phyloP scores from a whole-genome alignment of 1,140 invertebrate species.

The Pristionchus pacificus region DNA sequence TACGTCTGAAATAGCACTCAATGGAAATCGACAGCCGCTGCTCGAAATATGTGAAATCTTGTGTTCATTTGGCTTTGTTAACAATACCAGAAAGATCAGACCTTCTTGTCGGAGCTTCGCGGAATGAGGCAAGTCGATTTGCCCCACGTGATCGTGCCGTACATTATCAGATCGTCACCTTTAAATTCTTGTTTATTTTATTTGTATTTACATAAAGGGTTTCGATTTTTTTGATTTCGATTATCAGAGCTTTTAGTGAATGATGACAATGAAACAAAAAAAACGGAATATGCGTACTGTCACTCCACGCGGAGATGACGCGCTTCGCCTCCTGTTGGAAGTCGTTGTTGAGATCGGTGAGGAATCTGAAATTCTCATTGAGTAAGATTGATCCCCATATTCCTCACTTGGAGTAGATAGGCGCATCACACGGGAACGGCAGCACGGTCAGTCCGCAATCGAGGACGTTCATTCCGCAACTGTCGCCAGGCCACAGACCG shows the following conservation, averaged over 20 bases:
- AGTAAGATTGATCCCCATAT: too few relatives aligned
- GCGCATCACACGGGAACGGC: constrained; percentile 15
- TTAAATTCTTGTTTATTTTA: constrained; percentile 11
- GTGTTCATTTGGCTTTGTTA: too few relatives aligned
- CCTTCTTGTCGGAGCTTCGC: too few relatives aligned
- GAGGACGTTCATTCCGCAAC: constrained; percentile 21
- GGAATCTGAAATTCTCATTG: too few relatives aligned
- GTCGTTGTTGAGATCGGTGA: constrained; percentile 23
- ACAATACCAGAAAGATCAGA: too few relatives aligned
- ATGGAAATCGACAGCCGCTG: too few relatives aligned
- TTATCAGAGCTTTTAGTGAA: neutral
- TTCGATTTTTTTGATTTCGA: too few relatives aligned
- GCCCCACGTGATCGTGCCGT: constrained; percentile 27
- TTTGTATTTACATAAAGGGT: constrained; percentile 1
- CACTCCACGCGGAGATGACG: constrained; percentile 25
- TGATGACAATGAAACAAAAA: too few relatives aligned
- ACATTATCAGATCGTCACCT: constrained; percentile 24
- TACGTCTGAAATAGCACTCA: constrained; percentile 20
- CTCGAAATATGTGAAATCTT: too few relatives aligned
- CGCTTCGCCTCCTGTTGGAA: constrained; percentile 20
- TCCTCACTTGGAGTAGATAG: constrained; percentile 7
- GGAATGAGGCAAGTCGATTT: constrained; percentile 18
- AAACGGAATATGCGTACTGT: constrained; percentile 16
- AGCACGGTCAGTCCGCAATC: constrained; percentile 18
- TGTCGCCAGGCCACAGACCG: constrained; percentile 28